A percentile compares a stretch with the other conserved stretches of the same genome.
Conservation (phyloP, 2,888 invertebrate species). For the Uropetala carovei region DNA sequence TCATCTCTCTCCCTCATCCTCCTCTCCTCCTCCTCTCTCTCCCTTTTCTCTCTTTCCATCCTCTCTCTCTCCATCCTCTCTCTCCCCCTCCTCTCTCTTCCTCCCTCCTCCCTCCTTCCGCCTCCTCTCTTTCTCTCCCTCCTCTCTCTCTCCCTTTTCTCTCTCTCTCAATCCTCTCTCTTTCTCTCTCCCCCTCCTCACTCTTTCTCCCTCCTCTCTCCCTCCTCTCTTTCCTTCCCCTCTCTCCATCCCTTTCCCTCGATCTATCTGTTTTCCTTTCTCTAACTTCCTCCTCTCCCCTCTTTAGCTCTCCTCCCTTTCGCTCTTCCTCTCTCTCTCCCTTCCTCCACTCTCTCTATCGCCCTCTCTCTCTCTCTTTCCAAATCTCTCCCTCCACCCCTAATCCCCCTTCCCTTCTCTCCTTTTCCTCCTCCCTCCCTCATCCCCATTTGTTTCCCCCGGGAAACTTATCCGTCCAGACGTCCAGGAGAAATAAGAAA, state of each 20-base stretch:
- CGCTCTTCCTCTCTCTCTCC: background rate
- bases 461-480: background rate
- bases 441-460: background rate
- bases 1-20: background rate
- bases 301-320: background rate
- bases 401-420: background rate
- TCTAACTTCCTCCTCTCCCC: background rate
- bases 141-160: background rate
- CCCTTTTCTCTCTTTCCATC: background rate
- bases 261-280: background rate
- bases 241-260: background rate
- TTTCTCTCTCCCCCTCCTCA: background rate
- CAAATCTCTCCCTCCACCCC: too few species aligned
- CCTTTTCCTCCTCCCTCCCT: background rate
- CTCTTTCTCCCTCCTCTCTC: too few species aligned
- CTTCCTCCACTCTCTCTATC: background rate
- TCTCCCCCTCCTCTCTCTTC: background rate
- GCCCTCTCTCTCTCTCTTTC: too few species aligned
- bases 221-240: too few species aligned
- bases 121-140: background rate
- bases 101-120: background rate
- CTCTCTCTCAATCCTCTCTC: background rate
- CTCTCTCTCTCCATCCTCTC: background rate
- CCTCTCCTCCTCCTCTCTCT: background rate
- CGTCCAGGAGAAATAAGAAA: background rate